A percentile compares a stretch with the other conserved stretches of the same genome.
Evolutionary conservation across 2,113 vertebrate species (phyloP).

Genomic region (Sebastes schlegelii): DNA sequence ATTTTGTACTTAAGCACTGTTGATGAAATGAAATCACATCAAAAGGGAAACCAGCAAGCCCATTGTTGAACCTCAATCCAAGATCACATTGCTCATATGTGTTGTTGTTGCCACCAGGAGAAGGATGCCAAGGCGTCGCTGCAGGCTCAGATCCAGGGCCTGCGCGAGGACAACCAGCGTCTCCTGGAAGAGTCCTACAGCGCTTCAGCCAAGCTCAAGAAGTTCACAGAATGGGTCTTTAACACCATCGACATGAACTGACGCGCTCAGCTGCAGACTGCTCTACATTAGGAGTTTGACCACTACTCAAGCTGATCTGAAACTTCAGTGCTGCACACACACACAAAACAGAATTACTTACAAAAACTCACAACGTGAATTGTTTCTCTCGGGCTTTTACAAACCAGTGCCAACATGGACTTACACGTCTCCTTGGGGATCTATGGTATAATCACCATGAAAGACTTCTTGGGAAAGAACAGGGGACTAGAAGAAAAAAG

Average conservation of each 20-base stretch:
- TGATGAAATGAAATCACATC: neutral
- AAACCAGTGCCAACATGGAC: slow-evolving; percentile 61
- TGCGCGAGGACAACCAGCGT: slow-evolving; percentile 95
- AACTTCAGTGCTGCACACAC: slow-evolving; percentile 19
- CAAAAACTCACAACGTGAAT: neutral
- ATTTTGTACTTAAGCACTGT: neutral
- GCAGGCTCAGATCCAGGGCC: slow-evolving; percentile 91
- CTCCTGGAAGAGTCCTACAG: slow-evolving; percentile 97
- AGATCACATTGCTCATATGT: slow-evolving; percentile 5
- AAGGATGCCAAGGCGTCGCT: slow-evolving; percentile 93
- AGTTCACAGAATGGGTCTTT: slow-evolving; percentile 99
- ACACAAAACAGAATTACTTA: slow-evolving; percentile 9
- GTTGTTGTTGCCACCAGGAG: slow-evolving; percentile 83
- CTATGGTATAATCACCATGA: slow-evolving; percentile 25
- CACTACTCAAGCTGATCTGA: slow-evolving; percentile 50
- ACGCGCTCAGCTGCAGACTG: slow-evolving; percentile 46
- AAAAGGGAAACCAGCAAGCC: neutral
- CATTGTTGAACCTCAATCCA: neutral
- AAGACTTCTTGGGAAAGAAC: slow-evolving; percentile 6
- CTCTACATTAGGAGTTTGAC: slow-evolving; percentile 47
- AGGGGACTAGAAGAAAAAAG: slow-evolving; percentile 10
- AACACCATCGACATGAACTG: slow-evolving; percentile 99
- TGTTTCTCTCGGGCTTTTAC: slow-evolving; percentile 36
- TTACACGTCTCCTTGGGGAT: slow-evolving; percentile 25
- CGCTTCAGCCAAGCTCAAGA: slow-evolving; percentile 96